Percentiles rank a stretch among this genome's conserved stretches.
These are phyloP conservation scores for Pseudochirops corinnae DNA, from an alignment of 2,797 vertebrate genomes.

Conservation along the genomic window DNA sequence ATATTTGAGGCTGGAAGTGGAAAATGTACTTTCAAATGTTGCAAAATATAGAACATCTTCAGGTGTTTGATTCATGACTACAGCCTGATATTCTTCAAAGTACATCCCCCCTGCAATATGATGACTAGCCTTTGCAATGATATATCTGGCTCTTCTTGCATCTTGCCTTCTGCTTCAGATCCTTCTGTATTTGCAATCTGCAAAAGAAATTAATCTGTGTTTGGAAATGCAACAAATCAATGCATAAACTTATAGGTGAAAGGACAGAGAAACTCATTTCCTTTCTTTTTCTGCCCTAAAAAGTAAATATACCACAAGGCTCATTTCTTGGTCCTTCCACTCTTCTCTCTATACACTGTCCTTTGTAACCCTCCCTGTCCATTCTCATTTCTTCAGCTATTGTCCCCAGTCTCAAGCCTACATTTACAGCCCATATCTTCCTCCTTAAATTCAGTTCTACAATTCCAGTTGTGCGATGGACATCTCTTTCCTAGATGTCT, in stretches of 20 bases:
- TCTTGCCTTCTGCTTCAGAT: not conserved
- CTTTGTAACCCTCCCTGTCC: not conserved
- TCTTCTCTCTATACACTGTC: not conserved
- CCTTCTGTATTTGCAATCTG: not conserved
- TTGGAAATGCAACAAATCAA: not conserved
- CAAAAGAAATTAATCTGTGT: not conserved
- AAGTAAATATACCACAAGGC: not conserved
- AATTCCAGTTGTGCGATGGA: not conserved
- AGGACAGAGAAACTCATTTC: not conserved
- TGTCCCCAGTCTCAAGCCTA: not conserved
- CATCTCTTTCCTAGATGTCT: not conserved
- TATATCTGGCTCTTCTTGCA: not conserved
- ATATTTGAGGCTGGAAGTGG: not conserved
- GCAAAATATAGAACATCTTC: not conserved
- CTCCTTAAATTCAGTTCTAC: not conserved
- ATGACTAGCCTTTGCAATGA: not conserved
- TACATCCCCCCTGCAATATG: not conserved
- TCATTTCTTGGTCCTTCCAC: not conserved
- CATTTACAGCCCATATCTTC: not conserved
- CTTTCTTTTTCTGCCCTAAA: not conserved
- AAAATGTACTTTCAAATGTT: constrained; percentile 4
- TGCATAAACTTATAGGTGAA: not conserved
- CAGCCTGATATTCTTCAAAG: not conserved
- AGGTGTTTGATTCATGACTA: not conserved
- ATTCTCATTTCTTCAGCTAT: not conserved